Evolutionary conservation across 2,888 invertebrate species (phyloP).

Genomic region (Lacanobia oleracea): DNA sequence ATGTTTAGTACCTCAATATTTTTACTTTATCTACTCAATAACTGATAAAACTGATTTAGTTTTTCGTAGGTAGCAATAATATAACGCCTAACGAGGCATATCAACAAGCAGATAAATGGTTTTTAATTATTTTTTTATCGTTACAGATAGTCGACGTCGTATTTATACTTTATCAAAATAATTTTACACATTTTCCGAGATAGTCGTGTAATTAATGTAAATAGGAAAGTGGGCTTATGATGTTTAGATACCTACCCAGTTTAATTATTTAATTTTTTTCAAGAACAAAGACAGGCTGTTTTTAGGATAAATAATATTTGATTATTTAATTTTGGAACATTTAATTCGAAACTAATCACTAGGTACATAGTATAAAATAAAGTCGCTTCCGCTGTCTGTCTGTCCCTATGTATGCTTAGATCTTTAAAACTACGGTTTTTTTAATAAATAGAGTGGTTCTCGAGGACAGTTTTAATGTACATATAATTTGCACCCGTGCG

Average conservation of each 20-base stretch:
- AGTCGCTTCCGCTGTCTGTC: too few relatives aligned
- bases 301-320: background rate
- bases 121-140: conserved; percentile 31
- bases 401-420: too few relatives aligned
- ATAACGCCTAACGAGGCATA: conserved; percentile 1
- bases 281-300: too few relatives aligned
- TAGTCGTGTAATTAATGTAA: background rate
- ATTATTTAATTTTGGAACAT: too few relatives aligned
- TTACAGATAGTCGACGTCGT: conserved; percentile 13
- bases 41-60: conserved; percentile 14
- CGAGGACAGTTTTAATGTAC: too few relatives aligned
- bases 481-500: too few relatives aligned
- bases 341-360: too few relatives aligned
- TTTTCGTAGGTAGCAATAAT: conserved; percentile 17
- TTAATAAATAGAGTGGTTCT: too few relatives aligned
- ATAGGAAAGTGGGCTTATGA: background rate
- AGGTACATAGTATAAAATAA: too few relatives aligned
- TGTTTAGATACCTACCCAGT: background rate
- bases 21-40: background rate
- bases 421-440: too few relatives aligned
- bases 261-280: background rate
- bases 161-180: background rate
- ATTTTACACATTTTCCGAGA: background rate
- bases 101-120: background rate
- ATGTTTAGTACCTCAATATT: background rate